phyloP scores from a whole-genome alignment of 2,888 invertebrate species.

The Himalopsyche kuldschensis region DNA sequence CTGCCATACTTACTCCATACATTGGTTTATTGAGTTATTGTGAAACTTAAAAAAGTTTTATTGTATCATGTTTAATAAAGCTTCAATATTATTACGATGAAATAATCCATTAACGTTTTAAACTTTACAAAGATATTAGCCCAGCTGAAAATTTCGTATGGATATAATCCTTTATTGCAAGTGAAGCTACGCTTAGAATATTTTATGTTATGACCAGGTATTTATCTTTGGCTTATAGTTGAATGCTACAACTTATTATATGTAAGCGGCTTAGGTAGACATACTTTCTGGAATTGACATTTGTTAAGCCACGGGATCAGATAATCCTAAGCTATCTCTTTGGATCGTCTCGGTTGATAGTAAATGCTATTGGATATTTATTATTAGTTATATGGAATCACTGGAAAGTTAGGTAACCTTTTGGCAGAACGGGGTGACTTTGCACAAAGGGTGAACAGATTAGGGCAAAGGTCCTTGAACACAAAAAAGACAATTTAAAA shows the following conservation, averaged over 20 bases:
- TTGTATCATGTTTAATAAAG: no score
- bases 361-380: background rate
- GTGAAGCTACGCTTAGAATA: background rate
- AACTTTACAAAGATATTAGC: background rate
- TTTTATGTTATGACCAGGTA: background rate
- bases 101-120: background rate
- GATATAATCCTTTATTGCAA: background rate
- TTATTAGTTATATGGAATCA: background rate
- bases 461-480: no score
- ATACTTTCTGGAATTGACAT: slow-evolving; percentile 1
- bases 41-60: no score
- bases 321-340: background rate
- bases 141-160: background rate
- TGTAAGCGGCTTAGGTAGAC: background rate
- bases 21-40: no score
- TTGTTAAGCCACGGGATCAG: background rate
- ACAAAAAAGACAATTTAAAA: no score
- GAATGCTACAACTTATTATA: background rate
- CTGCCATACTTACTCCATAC: no score
- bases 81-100: no score
- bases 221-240: background rate
- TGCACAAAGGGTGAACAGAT: background rate
- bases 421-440: background rate
- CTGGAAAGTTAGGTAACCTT: background rate
- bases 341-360: background rate